Percentiles rank a stretch among this genome's conserved stretches.
These are phyloP conservation scores for Pristionchus japonicus DNA, from an alignment of 2,888 invertebrate species.

Conservation along the genomic window DNA sequence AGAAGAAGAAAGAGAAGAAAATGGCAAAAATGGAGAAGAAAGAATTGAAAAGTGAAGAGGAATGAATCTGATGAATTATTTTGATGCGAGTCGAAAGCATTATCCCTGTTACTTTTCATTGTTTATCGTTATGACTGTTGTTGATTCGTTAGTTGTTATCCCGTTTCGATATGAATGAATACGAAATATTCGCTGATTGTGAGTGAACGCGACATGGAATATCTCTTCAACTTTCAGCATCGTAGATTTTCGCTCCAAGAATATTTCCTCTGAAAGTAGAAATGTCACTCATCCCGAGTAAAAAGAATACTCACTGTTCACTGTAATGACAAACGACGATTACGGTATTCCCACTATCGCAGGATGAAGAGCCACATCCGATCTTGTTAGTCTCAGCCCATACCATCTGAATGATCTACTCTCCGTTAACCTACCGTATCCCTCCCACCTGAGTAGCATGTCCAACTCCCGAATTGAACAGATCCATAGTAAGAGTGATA, in stretches of 20 bases:
- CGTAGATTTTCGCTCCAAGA: slow-evolving; percentile 11
- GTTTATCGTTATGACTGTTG: slow-evolving; percentile 26
- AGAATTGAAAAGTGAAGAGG: background rate
- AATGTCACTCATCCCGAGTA: too few species aligned
- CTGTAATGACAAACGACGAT: slow-evolving; percentile 55
- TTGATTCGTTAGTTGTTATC: slow-evolving; percentile 41
- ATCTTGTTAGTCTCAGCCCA: slow-evolving; percentile 50
- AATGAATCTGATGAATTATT: background rate
- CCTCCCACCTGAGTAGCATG: slow-evolving; percentile 52
- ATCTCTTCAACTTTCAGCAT: background rate
- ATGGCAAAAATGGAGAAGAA: background rate
- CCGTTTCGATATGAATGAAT: background rate
- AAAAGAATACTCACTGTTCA: background rate
- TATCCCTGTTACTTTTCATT: background rate
- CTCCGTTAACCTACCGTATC: background rate
- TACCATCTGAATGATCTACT: slow-evolving; percentile 46
- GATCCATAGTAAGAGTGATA: slow-evolving; percentile 45
- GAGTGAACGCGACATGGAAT: background rate
- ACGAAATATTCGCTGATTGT: background rate
- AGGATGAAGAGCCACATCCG: slow-evolving; percentile 54
- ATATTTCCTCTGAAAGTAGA: slow-evolving; percentile 38
- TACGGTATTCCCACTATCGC: slow-evolving; percentile 49
- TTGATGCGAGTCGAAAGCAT: background rate
- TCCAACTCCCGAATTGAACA: slow-evolving; percentile 53
- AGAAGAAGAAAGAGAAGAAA: slow-evolving; percentile 46